These are phyloP conservation scores for Acanthacorydalis orientalis DNA, from an alignment of 2,888 invertebrate genomes.

Conservation along the genomic window DNA sequence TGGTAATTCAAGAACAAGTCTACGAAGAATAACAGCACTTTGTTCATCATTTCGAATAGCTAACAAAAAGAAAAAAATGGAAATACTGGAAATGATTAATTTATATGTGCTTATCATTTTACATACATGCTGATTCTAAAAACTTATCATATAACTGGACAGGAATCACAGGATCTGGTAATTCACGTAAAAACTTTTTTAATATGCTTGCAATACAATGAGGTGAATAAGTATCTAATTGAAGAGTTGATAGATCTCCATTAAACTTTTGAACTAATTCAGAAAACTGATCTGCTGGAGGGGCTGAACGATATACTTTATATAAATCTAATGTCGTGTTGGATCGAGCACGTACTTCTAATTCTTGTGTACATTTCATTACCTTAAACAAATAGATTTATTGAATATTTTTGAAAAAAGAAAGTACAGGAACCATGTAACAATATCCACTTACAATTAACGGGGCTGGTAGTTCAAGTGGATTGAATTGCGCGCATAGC, in stretches of 20 bases:
- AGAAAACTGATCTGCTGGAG: constrained; percentile 39
- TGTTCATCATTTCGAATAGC: constrained; percentile 35
- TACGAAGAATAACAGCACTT: constrained; percentile 32
- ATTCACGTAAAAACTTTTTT: constrained; percentile 53
- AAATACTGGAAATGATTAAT: not conserved
- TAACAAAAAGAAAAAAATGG: constrained; percentile 11
- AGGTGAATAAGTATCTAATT: constrained; percentile 31
- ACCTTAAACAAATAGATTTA: constrained; percentile 11
- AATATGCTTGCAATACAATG: constrained; percentile 41
- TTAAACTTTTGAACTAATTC: constrained; percentile 35
- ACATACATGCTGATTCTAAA: constrained; percentile 32
- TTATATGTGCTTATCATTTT: not conserved
- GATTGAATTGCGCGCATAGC: constrained; percentile 42
- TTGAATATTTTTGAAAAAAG: not conserved
- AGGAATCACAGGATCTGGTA: constrained; percentile 61
- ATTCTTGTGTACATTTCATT: constrained; percentile 38
- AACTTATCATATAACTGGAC: constrained; percentile 56
- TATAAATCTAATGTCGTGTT: constrained; percentile 40
- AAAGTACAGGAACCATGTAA: not conserved
- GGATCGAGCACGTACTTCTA: constrained; percentile 37
- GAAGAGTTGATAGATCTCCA: constrained; percentile 26
- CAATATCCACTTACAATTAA: constrained; percentile 27
- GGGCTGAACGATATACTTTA: constrained; percentile 45
- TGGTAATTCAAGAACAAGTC: constrained; percentile 41
- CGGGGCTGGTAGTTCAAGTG: constrained; percentile 37